Percentiles rank a stretch among this genome's conserved stretches.
Conservation (phyloP, 2,113 vertebrate species). For the Sinocyclocheilus anshuiensis region DNA sequence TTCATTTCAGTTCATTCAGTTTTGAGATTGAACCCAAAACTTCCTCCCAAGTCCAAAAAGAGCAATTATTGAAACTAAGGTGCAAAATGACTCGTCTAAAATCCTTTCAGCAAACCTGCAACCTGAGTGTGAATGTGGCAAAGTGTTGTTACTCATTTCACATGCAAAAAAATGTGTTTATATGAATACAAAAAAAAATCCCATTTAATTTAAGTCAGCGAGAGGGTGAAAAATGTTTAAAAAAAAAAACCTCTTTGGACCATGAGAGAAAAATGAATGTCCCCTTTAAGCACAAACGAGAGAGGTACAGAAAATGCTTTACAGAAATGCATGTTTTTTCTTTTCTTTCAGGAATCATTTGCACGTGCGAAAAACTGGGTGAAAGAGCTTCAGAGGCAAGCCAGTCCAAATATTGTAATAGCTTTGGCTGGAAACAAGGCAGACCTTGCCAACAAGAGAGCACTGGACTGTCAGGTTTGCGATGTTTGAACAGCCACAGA, state of each 20-base stretch:
- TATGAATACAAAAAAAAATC: neutral
- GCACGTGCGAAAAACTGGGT: constrained; percentile 99
- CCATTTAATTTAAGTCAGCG: neutral
- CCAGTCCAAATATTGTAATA: constrained; percentile 99
- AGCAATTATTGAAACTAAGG: neutral
- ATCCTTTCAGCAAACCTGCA: no score
- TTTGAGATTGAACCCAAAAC: neutral
- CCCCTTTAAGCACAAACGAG: neutral
- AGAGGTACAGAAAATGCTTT: neutral
- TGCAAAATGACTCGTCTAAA: neutral
- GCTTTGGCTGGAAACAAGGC: constrained; percentile 99
- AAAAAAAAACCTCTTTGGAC: neutral
- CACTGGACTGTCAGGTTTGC: constrained; percentile 97
- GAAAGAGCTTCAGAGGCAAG: constrained; percentile 99
- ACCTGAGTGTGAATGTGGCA: neutral
- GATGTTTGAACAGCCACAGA: neutral
- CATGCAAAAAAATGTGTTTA: neutral
- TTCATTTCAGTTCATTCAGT: neutral
- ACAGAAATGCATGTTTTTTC: neutral
- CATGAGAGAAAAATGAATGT: neutral
- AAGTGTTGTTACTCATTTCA: neutral
- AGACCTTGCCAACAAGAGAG: constrained; percentile 95
- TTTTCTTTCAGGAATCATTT: constrained; percentile 92
- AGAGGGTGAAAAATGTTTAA: neutral
- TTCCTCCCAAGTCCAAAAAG: neutral